A percentile compares a stretch with the other conserved stretches of the same genome.
phyloP scores from a whole-genome alignment of 2,888 invertebrate genomes.

The Drosophila prolongata region DNA sequence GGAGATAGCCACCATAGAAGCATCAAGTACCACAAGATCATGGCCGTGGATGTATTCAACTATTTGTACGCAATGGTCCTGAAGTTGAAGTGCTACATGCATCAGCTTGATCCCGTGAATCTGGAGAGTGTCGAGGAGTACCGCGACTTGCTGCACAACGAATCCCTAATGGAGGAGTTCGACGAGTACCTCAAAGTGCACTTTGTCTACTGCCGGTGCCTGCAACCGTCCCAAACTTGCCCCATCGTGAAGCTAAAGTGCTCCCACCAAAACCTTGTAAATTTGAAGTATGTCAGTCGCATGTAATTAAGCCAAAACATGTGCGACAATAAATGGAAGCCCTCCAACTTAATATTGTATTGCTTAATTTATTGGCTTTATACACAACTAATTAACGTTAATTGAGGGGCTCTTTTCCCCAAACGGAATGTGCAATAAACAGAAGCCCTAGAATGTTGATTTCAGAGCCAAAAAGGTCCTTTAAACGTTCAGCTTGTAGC shows the following conservation, averaged over 20 bases:
- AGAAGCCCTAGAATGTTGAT: conserved; percentile 23
- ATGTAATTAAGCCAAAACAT: conserved; percentile 11
- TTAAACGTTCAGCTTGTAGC: conserved; percentile 16
- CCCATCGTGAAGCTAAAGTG: conserved; percentile 64
- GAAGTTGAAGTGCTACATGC: conserved; percentile 68
- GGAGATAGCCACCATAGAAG: conserved; percentile 76
- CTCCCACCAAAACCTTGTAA: conserved; percentile 28
- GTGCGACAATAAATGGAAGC: conserved; percentile 7
- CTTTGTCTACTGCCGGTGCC: conserved; percentile 75
- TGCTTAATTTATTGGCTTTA: conserved; percentile 10
- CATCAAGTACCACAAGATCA: conserved; percentile 65
- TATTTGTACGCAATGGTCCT: conserved; percentile 69
- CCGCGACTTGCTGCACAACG: conserved; percentile 56
- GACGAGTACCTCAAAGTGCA: conserved; percentile 65
- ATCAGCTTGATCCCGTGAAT: conserved; percentile 76
- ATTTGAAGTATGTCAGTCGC: conserved; percentile 55
- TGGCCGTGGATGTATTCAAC: conserved; percentile 76
- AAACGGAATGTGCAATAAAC: background rate
- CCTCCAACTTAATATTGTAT: background rate
- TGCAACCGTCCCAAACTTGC: conserved; percentile 52
- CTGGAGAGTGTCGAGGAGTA: conserved; percentile 73
- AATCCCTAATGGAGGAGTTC: conserved; percentile 66
- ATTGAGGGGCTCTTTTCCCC: conserved; percentile 1
- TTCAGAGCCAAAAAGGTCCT: background rate
- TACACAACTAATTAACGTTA: conserved; percentile 20